Percentiles rank a stretch among this genome's conserved stretches.
These are phyloP conservation scores for Coelopa frigida DNA, from an alignment of 1,140 invertebrate species.

Conservation along the genomic window DNA sequence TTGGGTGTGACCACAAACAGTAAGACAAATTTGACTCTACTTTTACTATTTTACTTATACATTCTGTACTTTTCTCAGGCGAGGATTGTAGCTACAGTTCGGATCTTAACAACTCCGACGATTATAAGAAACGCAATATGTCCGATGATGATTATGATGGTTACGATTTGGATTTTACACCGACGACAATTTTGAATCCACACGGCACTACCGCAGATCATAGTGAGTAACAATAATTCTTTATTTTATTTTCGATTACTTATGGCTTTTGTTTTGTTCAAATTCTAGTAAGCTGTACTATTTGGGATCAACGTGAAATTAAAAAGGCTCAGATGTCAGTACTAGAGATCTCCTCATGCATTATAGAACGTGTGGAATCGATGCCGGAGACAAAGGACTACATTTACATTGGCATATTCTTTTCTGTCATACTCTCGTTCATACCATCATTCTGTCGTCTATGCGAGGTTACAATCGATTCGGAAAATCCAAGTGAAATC, in stretches of 20 bases:
- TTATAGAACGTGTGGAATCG: constrained; percentile 81
- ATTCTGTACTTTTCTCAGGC: constrained; percentile 31
- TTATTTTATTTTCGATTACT: not conserved
- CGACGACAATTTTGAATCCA: constrained; percentile 64
- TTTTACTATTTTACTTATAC: not conserved
- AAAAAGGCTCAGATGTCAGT: constrained; percentile 90
- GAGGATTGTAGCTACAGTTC: constrained; percentile 76
- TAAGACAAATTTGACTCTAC: constrained; percentile 42
- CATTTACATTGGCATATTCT: constrained; percentile 62
- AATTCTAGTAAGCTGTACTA: constrained; percentile 78
- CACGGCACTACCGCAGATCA: constrained; percentile 52
- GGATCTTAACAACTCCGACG: constrained; percentile 58
- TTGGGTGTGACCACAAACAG: constrained; percentile 78
- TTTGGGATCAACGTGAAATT: constrained; percentile 83
- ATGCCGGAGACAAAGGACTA: constrained; percentile 76
- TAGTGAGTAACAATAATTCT: not conserved
- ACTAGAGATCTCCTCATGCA: constrained; percentile 87
- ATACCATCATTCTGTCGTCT: constrained; percentile 53
- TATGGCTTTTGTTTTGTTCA: constrained; percentile 6
- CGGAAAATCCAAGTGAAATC: constrained; percentile 33
- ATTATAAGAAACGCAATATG: constrained; percentile 39
- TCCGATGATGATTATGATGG: constrained; percentile 49
- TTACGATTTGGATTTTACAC: constrained; percentile 65
- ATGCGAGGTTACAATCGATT: constrained; percentile 45
- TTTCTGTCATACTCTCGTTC: constrained; percentile 50